Evolutionary conservation across 2,797 vertebrate species (phyloP).

Genomic region (Lacerta agilis): DNA sequence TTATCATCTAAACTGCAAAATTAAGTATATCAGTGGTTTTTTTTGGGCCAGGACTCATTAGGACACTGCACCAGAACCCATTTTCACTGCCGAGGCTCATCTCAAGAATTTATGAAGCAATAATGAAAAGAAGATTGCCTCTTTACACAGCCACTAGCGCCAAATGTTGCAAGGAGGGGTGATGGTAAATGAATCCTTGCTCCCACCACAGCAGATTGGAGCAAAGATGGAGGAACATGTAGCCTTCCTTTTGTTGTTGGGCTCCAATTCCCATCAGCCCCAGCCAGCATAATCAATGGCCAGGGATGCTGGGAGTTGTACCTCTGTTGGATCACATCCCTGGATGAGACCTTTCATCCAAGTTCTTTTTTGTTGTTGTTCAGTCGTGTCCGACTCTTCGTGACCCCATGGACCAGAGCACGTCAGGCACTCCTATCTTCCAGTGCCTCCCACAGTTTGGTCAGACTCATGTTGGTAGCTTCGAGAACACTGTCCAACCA

Average conservation of each 20-base stretch:
- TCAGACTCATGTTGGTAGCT: no score
- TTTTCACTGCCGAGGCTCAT: background rate
- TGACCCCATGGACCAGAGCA: no score
- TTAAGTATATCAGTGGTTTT: background rate
- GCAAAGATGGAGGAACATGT: no score
- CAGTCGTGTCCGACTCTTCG: no score
- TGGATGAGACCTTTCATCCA: background rate
- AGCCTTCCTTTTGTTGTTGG: no score
- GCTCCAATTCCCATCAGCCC: no score
- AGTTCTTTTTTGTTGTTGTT: no score
- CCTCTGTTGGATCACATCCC: background rate
- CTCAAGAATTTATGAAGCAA: background rate
- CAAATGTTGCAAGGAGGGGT: background rate
- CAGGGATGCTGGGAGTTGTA: no score
- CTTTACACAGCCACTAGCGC: background rate
- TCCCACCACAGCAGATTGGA: background rate
- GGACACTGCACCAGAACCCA: background rate
- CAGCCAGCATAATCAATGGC: no score
- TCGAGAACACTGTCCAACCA: no score
- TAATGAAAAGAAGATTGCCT: background rate
- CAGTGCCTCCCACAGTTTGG: no score
- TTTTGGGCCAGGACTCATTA: conserved; percentile 10
- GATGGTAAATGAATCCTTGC: background rate
- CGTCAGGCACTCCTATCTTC: no score
- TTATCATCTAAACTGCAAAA: conserved; percentile 54